phyloP scores from a whole-genome alignment of 2,888 invertebrate genomes.

The Nipponacmea schrenckii region DNA sequence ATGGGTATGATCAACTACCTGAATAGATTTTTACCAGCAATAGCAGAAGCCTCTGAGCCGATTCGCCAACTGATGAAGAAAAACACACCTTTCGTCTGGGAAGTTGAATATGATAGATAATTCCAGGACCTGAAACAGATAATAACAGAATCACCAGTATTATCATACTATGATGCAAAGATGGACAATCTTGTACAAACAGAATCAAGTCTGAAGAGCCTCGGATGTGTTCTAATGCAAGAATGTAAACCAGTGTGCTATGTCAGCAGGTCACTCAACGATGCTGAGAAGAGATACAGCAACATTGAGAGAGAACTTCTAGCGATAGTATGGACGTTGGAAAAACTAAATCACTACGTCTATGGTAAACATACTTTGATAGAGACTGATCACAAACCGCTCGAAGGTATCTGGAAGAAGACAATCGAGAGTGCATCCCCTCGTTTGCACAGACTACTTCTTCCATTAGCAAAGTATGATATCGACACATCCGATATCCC shows the following conservation, averaged over 20 bases:
- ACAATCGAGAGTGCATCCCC: conserved; percentile 17
- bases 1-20: conserved; percentile 18
- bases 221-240: conserved; percentile 36
- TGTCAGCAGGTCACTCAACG: conserved; percentile 31
- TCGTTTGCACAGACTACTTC: conserved; percentile 29
- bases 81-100: conserved; percentile 15
- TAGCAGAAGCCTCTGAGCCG: conserved; percentile 13
- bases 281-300: conserved; percentile 31
- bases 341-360: conserved; percentile 30
- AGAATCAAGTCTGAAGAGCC: conserved; percentile 30
- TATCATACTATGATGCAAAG: conserved; percentile 16
- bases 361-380: conserved; percentile 29
- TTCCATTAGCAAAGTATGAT: conserved; percentile 27
- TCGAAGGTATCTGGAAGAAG: conserved; percentile 27
- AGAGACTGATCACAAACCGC: conserved; percentile 34
- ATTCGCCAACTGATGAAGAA: conserved; percentile 12
- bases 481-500: conserved; percentile 15
- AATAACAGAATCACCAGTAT: conserved; percentile 16
- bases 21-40: conserved; percentile 16
- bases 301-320: conserved; percentile 35
- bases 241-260: conserved; percentile 36
- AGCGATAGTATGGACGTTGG: conserved; percentile 30
- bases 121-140: conserved; percentile 15
- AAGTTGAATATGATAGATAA: conserved; percentile 10
- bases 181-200: conserved; percentile 20